phyloP scores from a whole-genome alignment of 1,140 invertebrate genomes.

The Thalassaphorura encarpata region DNA sequence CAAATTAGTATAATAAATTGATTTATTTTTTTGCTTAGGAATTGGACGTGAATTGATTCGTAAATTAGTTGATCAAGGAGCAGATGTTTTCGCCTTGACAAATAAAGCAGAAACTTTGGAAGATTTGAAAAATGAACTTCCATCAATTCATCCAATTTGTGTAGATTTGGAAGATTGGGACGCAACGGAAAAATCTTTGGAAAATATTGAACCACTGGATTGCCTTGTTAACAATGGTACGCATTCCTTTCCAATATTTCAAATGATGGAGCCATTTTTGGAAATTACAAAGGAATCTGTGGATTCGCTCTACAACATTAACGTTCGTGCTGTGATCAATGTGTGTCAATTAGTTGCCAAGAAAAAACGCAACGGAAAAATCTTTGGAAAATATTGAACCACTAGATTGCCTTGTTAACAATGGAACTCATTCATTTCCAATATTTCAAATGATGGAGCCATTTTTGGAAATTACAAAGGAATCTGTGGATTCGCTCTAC shows the following conservation, averaged over 20 bases:
- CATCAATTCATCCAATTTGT: conserved; percentile 45
- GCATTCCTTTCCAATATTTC: too few relatives aligned
- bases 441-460: conserved; percentile 55
- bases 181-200: conserved; percentile 49
- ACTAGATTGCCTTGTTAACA: conserved; percentile 49
- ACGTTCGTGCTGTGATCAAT: too few relatives aligned
- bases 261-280: conserved; percentile 48
- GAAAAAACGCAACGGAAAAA: conserved; percentile 45
- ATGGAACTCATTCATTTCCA: conserved; percentile 9
- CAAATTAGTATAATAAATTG: too few relatives aligned
- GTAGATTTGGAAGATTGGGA: conserved; percentile 69
- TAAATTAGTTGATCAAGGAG: not conserved
- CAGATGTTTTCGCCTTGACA: not conserved
- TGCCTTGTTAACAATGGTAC: conserved; percentile 78
- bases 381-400: conserved; percentile 44
- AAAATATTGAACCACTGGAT: conserved; percentile 50
- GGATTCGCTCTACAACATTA: too few relatives aligned
- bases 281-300: conserved; percentile 54
- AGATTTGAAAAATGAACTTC: not conserved
- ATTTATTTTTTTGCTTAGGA: not conserved
- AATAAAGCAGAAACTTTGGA: not conserved
- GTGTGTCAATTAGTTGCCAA: not conserved
- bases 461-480: conserved; percentile 81
- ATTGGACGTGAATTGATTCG: not conserved
- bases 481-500: too few relatives aligned